Conservation (phyloP, 2,113 vertebrate species). For the Archocentrus centrarchus region DNA sequence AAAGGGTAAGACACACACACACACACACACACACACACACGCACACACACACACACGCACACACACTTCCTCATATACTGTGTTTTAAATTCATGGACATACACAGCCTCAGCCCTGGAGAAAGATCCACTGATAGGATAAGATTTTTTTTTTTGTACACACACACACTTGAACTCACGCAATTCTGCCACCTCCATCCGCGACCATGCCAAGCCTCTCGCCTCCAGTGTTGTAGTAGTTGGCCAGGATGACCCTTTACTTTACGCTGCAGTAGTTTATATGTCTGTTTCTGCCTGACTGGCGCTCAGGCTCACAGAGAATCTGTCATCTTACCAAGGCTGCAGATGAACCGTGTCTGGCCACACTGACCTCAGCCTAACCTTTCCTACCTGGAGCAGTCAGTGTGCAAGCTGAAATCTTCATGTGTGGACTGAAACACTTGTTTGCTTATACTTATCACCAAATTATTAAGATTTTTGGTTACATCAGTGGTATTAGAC, state of each 20-base stretch:
- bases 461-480: background rate
- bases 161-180: conserved; percentile 16
- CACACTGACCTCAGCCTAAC: conserved; percentile 44
- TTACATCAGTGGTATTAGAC: no score
- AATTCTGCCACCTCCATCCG: conserved; percentile 13
- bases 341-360: conserved; percentile 46
- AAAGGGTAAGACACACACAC: conserved; percentile 84
- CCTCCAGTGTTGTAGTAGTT: conserved; percentile 56
- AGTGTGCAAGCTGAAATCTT: background rate
- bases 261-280: conserved; percentile 70
- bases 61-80: background rate
- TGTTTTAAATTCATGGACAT: conserved; percentile 10
- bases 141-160: background rate
- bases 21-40: background rate
- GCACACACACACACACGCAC: no score
- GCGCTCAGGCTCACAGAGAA: conserved; percentile 57
- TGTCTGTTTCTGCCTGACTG: conserved; percentile 64
- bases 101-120: conserved; percentile 2
- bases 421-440: background rate
- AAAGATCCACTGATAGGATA: conserved; percentile 30
- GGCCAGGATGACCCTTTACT: conserved; percentile 65
- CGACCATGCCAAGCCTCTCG: conserved; percentile 38
- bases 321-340: conserved; percentile 62
- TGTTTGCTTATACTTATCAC: background rate
- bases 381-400: conserved; percentile 20